Evolutionary conservation across 2,113 vertebrate genomes (phyloP).

Genomic region (Irena cyanogastra): DNA sequence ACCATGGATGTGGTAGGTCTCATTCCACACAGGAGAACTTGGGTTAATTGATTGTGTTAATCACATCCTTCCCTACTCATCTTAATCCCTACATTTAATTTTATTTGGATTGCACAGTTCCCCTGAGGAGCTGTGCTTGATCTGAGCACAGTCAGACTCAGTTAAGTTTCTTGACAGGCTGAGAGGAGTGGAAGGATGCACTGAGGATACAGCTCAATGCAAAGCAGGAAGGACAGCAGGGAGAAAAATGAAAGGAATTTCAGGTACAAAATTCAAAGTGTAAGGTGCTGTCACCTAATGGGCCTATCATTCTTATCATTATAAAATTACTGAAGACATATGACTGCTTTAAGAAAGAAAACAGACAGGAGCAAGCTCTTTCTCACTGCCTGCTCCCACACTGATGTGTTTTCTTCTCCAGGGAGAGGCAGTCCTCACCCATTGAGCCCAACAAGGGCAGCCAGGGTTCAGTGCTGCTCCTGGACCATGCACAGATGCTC

Average conservation of each 20-base stretch:
- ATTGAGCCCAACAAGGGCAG: accelerated
- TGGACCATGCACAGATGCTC: accelerated
- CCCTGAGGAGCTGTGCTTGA: conserved; percentile 20
- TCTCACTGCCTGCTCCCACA: background rate
- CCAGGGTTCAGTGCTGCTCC: background rate
- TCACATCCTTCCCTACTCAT: conserved; percentile 22
- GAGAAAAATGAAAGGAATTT: background rate
- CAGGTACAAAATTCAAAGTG: background rate
- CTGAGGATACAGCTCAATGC: background rate
- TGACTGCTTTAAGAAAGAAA: background rate
- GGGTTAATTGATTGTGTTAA: conserved; percentile 44
- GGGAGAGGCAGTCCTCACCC: accelerated
- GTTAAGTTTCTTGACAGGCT: background rate
- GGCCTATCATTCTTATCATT: background rate
- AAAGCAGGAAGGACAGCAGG: background rate
- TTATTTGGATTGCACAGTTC: conserved; percentile 9
- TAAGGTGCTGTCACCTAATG: background rate
- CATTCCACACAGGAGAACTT: background rate
- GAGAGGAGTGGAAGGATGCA: background rate
- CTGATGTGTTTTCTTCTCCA: background rate
- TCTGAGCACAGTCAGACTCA: background rate
- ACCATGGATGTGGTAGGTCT: background rate
- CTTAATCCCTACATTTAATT: conserved; percentile 51
- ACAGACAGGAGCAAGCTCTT: background rate
- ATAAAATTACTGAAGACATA: background rate